Conservation (phyloP, 2,113 vertebrate species). For the Mesoclemmys tuberculata region DNA sequence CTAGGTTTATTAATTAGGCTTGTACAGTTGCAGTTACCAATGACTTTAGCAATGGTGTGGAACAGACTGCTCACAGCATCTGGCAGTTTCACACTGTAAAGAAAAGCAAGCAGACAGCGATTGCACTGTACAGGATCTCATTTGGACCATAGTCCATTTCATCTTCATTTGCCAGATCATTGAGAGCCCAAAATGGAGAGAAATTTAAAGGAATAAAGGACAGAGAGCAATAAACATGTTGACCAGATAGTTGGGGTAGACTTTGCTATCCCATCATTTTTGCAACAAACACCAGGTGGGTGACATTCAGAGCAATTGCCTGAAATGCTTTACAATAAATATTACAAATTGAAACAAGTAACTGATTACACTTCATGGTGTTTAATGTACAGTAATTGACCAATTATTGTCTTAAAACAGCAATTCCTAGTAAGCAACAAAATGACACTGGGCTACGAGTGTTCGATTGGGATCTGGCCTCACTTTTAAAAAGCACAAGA, state of each 20-base stretch:
- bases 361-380: not conserved
- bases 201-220: accelerated
- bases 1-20: not conserved
- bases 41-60: accelerated
- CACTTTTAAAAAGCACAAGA: not conserved
- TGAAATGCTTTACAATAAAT: not conserved
- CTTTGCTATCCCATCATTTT: not conserved
- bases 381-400: not conserved
- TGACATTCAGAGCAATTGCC: accelerated
- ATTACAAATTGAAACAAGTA: not conserved
- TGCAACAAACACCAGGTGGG: accelerated
- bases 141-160: accelerated
- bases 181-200: not conserved
- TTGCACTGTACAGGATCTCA: not conserved
- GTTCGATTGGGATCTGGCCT: not conserved
- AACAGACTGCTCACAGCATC: accelerated
- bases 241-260: not conserved
- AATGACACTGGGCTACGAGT: accelerated
- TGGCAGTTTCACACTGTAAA: accelerated
- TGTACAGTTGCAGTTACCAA: not conserved
- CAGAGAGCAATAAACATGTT: accelerated
- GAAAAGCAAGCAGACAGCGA: accelerated
- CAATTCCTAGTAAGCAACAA: accelerated
- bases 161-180: not conserved
- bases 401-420: not conserved